phyloP scores from a whole-genome alignment of 2,888 invertebrate species.

The Philopedon plagiatum region DNA sequence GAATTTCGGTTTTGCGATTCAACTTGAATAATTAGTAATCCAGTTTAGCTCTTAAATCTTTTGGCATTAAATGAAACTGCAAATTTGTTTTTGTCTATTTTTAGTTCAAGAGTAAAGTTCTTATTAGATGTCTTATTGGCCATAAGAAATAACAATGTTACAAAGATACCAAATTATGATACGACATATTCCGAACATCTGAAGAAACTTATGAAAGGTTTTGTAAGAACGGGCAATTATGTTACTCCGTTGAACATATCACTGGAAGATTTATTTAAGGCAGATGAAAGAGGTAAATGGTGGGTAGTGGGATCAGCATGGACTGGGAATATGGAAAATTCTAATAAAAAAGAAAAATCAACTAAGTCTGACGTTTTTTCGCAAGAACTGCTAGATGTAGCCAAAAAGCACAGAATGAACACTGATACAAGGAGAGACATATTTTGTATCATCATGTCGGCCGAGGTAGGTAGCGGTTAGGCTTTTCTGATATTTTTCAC shows the following conservation, averaged over 20 bases:
- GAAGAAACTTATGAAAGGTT: conserved; percentile 81
- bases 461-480: conserved; percentile 76
- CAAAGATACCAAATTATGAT: conserved; percentile 94
- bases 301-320: conserved; percentile 98
- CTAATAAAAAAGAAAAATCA: conserved; percentile 50
- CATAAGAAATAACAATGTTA: conserved; percentile 95
- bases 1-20: no score
- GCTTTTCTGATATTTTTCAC: no score
- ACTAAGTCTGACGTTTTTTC: conserved; percentile 63
- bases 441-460: conserved; percentile 93
- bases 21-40: no score
- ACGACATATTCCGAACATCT: conserved; percentile 86
- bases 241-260: conserved; percentile 87
- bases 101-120: conserved; percentile 85
- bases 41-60: no score
- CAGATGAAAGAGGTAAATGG: conserved; percentile 92
- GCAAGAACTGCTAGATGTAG: conserved; percentile 81
- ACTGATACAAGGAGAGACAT: conserved; percentile 91
- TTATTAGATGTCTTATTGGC: conserved; percentile 92
- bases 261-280: conserved; percentile 88
- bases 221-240: conserved; percentile 84
- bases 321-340: conserved; percentile 74
- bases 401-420: conserved; percentile 93
- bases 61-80: conserved; percentile 42
- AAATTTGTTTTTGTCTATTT: conserved; percentile 58